A percentile compares a stretch with the other conserved stretches of the same genome.
Evolutionary conservation across 2,888 invertebrate genomes (phyloP).

Genomic region (Selenia dentaria): DNA sequence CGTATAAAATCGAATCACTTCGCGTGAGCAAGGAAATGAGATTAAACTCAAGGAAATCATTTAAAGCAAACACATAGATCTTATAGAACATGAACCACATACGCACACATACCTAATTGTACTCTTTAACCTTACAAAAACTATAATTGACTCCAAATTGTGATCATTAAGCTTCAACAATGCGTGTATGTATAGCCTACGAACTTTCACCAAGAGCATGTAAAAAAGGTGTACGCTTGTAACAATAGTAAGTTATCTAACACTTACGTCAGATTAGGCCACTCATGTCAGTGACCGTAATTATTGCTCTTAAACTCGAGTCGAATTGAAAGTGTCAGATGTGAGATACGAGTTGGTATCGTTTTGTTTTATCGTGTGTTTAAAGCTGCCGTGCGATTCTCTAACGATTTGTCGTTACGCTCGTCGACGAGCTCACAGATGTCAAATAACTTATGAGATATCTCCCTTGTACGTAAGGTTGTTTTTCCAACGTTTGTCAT

Average conservation of each 20-base stretch:
- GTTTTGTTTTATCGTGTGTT: neutral
- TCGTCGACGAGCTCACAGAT: no score
- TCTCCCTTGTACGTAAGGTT: no score
- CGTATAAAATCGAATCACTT: no score
- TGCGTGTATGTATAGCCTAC: conserved; percentile 17
- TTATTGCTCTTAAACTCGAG: conserved; percentile 14
- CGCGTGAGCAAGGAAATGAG: no score
- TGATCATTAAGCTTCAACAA: conserved; percentile 22
- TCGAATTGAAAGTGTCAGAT: neutral
- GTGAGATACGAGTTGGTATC: neutral
- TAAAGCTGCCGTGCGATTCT: no score
- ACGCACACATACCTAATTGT: neutral
- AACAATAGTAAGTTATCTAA: conserved; percentile 34
- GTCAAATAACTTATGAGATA: no score
- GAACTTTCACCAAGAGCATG: conserved; percentile 31
- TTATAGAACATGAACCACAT: no score
- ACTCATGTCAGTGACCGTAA: conserved; percentile 33
- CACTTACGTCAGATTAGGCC: conserved; percentile 27
- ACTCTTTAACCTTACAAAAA: conserved; percentile 4
- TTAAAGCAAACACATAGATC: no score
- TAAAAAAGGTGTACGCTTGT: conserved; percentile 11
- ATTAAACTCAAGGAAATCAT: no score
- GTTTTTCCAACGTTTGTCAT: no score
- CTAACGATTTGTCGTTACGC: no score
- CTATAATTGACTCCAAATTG: conserved; percentile 13